Percentiles rank a stretch among this genome's conserved stretches.
Conservation (phyloP, 2,888 invertebrate genomes). For the Drosophila siamana region DNA sequence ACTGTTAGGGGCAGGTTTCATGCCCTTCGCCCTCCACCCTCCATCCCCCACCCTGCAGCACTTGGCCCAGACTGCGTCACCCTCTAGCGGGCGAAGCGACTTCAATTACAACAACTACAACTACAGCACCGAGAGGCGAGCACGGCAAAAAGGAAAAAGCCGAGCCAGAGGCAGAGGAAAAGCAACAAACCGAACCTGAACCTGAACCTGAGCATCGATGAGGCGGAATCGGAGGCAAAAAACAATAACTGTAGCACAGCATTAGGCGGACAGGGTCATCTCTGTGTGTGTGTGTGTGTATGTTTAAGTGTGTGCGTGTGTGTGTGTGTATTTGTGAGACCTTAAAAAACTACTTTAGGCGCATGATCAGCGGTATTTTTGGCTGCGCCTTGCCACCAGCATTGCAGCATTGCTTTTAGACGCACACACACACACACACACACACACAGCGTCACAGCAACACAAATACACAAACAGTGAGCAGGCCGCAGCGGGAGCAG, state of each 20-base stretch:
- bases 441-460: slow-evolving; percentile 1
- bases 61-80: slow-evolving; percentile 6
- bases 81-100: slow-evolving; percentile 38
- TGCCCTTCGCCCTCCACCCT: slow-evolving; percentile 14
- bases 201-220: slow-evolving; percentile 58
- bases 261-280: slow-evolving; percentile 50
- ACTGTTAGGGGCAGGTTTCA: slow-evolving; percentile 60
- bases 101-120: slow-evolving; percentile 60
- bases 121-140: neutral
- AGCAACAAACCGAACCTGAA: neutral
- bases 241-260: slow-evolving; percentile 60
- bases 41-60: neutral
- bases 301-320: too few relatives aligned
- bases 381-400: slow-evolving; percentile 45
- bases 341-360: slow-evolving; percentile 66
- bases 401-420: slow-evolving; percentile 37
- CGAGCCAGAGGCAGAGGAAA: slow-evolving; percentile 14
- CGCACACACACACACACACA: slow-evolving; percentile 19
- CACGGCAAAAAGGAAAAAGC: slow-evolving; percentile 1
- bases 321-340: slow-evolving; percentile 19
- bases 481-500: slow-evolving; percentile 46
- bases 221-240: slow-evolving; percentile 36
- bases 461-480: slow-evolving; percentile 8
- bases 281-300: slow-evolving; percentile 2
- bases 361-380: slow-evolving; percentile 69